A percentile compares a stretch with the other conserved stretches of the same genome.
Conservation (phyloP, 2,888 invertebrate genomes). For the Cancer borealis region DNA sequence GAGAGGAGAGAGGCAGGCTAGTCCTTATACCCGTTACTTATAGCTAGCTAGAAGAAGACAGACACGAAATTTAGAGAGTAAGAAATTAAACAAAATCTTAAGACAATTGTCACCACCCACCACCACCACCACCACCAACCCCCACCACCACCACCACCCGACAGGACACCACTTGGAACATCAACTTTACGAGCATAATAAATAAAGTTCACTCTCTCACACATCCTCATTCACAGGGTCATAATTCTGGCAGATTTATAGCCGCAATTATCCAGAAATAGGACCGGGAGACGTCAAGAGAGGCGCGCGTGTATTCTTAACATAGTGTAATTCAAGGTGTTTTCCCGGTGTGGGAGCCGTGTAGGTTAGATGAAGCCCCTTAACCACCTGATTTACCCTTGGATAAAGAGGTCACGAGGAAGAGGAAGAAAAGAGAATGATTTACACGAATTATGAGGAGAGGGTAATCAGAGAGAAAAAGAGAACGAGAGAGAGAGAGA, state of each 20-base stretch:
- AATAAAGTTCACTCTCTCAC: conserved; percentile 16
- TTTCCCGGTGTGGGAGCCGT: not conserved
- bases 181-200: not conserved
- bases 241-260: not conserved
- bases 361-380: not conserved
- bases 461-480: not conserved
- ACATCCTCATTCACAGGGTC: conserved; percentile 9
- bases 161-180: conserved; percentile 11
- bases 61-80: not conserved
- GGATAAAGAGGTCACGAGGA: not conserved
- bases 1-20: not conserved
- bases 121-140: not conserved
- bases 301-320: not conserved
- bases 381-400: not conserved
- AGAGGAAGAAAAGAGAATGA: not conserved
- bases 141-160: not conserved
- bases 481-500: too few relatives aligned
- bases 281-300: not conserved
- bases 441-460: not conserved
- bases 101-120: not conserved
- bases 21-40: too few relatives aligned
- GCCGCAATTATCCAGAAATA: conserved; percentile 10
- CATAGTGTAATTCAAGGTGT: not conserved
- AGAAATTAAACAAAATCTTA: not conserved
- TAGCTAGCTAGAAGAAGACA: too few relatives aligned